Evolutionary conservation across 2,888 invertebrate species (phyloP), one percentile per base, ranked within the genome.

Genomic region (Clunio marinus): DNA sequence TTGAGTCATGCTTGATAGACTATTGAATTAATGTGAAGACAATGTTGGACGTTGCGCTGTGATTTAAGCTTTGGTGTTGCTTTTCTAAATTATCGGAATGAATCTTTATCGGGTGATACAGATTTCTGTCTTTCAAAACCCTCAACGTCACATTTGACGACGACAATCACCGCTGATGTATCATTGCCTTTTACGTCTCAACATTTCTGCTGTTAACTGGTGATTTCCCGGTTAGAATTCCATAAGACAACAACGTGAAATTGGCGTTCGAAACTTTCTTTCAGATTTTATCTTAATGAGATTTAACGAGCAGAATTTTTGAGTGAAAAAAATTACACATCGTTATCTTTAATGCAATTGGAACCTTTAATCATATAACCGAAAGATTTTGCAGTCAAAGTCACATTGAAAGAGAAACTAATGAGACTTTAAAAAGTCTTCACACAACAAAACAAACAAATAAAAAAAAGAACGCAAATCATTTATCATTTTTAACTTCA

Each of bases 31-130:
- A 57, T 57, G 27, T 13, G 22, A 3, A 10, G 45, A 7, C 25
- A 24, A 57, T 13, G 27, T 22, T 51, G 20, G 51, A 32, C 2
- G n/a, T n/a, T n/a, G n/a, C n/a, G n/a, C n/a, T n/a, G n/a, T n/a
- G 51, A 51, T 41, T 41, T 41, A 51, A 51, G 51, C 51, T 22
- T n/a, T 17, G 22, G 51, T 51, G 51, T 51, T 51, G 51, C 8
- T 60, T 20, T 46, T 58, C 24, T 68, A 68, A 57, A 69, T 27
- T 66, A 67, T 59, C 17, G 60, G 41, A 67, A 55, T 68, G 58
- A 68, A 68, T 68, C 58, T 68, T 41, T 58, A 20, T 63, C 24
- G n/a, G 24, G n/a, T 58, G 68, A 25, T 68, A 58, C 58, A 68
- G 37, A 68, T 37, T 67, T 58, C 46, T 4, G 27, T 13, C 15